Conservation (phyloP, 35 echinoderm and acorn worm species). For the Acanthaster planci region DNA sequence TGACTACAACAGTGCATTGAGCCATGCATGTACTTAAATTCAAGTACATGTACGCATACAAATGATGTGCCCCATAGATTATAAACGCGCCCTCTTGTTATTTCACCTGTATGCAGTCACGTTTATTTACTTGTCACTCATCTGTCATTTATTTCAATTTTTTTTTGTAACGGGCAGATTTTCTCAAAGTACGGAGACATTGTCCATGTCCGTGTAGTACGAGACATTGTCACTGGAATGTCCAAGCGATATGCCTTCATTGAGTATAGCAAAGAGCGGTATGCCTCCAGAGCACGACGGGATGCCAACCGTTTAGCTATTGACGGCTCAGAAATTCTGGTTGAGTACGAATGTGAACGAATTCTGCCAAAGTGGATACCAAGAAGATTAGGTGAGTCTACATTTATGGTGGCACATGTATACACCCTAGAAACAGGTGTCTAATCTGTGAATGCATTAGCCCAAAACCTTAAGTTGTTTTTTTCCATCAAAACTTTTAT, state of each 20-base stretch:
- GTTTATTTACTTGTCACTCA: not conserved
- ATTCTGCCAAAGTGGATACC: slow-evolving; percentile 80
- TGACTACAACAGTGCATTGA: too few species aligned
- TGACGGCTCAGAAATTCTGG: slow-evolving; percentile 71
- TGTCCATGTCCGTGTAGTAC: slow-evolving; percentile 46
- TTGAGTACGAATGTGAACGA: slow-evolving; percentile 77
- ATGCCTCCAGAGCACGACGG: slow-evolving; percentile 49
- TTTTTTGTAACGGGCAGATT: slow-evolving; percentile 40
- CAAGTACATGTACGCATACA: too few species aligned
- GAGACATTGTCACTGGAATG: slow-evolving; percentile 90
- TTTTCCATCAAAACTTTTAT: too few species aligned
- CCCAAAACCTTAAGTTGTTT: too few species aligned
- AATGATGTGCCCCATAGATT: too few species aligned
- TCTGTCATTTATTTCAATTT: not conserved
- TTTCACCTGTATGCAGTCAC: too few species aligned
- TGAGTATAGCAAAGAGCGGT: slow-evolving; percentile 59
- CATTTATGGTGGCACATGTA: too few species aligned
- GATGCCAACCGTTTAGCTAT: slow-evolving; percentile 55
- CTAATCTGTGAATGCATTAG: too few species aligned
- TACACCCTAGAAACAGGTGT: too few species aligned
- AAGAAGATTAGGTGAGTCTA: slow-evolving; percentile 63
- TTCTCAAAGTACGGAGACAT: slow-evolving; percentile 87
- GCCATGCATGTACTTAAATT: too few species aligned
- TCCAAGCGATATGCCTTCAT: slow-evolving; percentile 94
- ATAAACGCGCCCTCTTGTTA: too few species aligned